Base-by-base conservation (phyloP, 1,140 invertebrate species). In the Adelges cooleyi region DNA sequence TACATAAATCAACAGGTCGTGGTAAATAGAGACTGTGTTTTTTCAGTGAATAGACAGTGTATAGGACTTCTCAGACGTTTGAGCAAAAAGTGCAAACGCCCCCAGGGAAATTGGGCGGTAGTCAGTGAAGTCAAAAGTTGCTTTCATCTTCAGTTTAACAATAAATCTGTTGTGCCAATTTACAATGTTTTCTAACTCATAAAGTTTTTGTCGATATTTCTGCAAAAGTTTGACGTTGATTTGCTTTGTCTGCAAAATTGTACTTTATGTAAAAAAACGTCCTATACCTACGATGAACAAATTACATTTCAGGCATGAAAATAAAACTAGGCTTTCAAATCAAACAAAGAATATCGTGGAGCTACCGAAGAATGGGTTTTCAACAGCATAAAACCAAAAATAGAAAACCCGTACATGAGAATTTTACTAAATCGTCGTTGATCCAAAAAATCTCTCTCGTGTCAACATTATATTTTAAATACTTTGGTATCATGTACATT, bases 1-100 rank as follows among this genome's bases (percentile, higher is more conserved):
- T 10, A 1, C 25, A 59, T 59, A 59, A 59, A 44, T 59, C 54
- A 59, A 59, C 54, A 44, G 27, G 54, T 59, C 23, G 23, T n/a
- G 18, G 8, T n/a, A 42, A 25, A 59, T 25, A 59, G n/a, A 4
- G 9, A 25, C 38, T 3, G 40, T 27, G 36, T 36, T 44, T 17
- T 59, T 33, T 33, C 29, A 33, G 5, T 11, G 9, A 44, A n/a
- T 36, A 52, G 18, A 50, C 1, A 42, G 29, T 25, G 17, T 23
- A 53, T 44, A n/a, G 40, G 18, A 36, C 36, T 44, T 59, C 25
- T 59, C 38, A 2, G n/a, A 44, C 23, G 27, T 59, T 17, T 42
- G n/a, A 44, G 42, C n/a, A 17, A 44, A 59, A 59, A 59, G 42
- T 59, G n/a, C 27, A 44, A 15, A 44, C 13, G 20, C 54, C 38